Evolutionary conservation across 1,140 invertebrate genomes (phyloP), one percentile per base, ranked within the genome.

Genomic region (Eriocheir sinensis): DNA sequence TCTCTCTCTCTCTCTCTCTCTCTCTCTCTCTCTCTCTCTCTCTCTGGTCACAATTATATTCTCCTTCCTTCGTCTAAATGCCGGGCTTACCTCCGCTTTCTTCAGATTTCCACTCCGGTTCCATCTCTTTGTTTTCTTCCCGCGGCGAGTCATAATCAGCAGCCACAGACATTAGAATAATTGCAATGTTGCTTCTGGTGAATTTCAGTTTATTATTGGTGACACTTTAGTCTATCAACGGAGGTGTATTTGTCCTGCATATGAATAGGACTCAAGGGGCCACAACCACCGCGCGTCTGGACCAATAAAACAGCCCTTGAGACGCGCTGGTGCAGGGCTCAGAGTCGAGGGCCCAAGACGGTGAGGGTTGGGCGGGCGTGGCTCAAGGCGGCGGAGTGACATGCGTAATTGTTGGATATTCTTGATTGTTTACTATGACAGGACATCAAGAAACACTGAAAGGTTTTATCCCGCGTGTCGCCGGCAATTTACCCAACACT

Each of bases 171-270:
- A 94, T 94, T 94, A 94, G 94, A 94, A 88, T 94, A 94, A 94
- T 94, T 94, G 94, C 94, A 85, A 83, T 94, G 88, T 94, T 81
- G 93, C 93, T 94, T 94, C 93, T 94, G 93, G 93, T 80, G 93
- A 94, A 94, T 94, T 94, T 94, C 94, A 86, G 89, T 94, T 94
- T 89, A 91, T 94, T 94, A 94, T 94, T 94, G 94, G 94, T 94
- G 94, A 94, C 94, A 94, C 94, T 94, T 94, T 91, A 94, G 89
- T 94, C 94, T 94, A 94, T 94, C 94, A 94, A 91, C 89, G 90
- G 80, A 94, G 94, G 94, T 94, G 94, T 94, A 91, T 94, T 94
- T 94, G 94, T 94, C 94, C 94, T 94, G 94, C 94, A 94, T 94
- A 94, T 94, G 88, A 86, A 94, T 94, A 94, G 21, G 72, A 41